Base-by-base conservation (phyloP, 2,888 invertebrate species). In the Drosophila mettleri region DNA sequence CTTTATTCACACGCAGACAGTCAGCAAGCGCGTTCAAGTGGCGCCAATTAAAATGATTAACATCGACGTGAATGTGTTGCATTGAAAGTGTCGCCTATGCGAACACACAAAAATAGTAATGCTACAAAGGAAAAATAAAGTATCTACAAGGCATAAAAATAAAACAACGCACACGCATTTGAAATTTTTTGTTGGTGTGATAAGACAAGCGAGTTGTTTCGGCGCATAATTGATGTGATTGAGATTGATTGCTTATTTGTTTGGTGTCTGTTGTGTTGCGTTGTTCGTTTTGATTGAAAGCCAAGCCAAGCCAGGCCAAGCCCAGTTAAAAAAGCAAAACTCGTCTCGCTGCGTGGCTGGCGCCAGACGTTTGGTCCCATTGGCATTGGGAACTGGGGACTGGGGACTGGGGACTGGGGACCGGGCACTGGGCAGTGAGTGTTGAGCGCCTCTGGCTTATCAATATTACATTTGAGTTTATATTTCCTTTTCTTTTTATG, bases 181-280 rank as follows among this genome's bases (percentile, higher is more conserved):
- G 36, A 41, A 60, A 46, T 12, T 41, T 41, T 12, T 46, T 7
- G n/a, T 29, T 14, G 14, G 59, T 45, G 59, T 63, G 86, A 88
- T 86, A 88, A 82, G 79, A 69, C 68, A 55, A 73, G 63, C 54
- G 58, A 63, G 67, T 33, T 31, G 48, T 33, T 48, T 48, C 48
- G 60, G 67, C 86, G 83, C 86, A 88, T 88, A 82, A 83, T 83
- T 86, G 83, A 88, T 88, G 83, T 88, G 88, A 88, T 83, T 88
- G 87, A 83, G 88, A 80, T 83, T 83, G 83, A 83, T 83, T 88
- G 81, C 84, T 86, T 83, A 80, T 88, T 82, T 86, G 82, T 79
- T 85, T 75, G 49, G n/a, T 7, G 22, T n/a, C n/a, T 69, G 59
- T 3, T 14, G 2, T 31, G n/a, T 31, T 14, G 34, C 5, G 27